A percentile compares a stretch with the other conserved stretches of the same genome.
Conservation (phyloP, 1,140 invertebrate species). For the Zaprionus tsacasi region DNA sequence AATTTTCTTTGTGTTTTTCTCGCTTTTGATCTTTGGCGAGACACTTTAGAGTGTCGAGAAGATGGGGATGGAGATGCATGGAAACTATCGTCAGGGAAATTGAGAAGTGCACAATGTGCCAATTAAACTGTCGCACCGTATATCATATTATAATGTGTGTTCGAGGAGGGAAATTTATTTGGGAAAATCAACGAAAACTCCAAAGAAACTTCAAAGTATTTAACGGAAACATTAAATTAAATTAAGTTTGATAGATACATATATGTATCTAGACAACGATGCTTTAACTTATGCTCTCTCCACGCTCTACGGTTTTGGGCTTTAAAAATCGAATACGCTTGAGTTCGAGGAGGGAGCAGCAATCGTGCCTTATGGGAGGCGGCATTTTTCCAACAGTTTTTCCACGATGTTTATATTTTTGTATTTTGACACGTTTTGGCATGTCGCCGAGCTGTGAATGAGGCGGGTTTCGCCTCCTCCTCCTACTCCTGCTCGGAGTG, state of each 20-base stretch:
- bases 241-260: background rate
- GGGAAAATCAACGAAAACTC: background rate
- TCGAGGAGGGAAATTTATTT: background rate
- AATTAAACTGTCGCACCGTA: constrained; percentile 5
- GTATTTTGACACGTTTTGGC: constrained; percentile 81
- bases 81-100: constrained; percentile 41
- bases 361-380: background rate
- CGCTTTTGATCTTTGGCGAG: constrained; percentile 70
- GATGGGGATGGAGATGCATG: constrained; percentile 29
- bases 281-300: background rate
- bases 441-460: constrained; percentile 32
- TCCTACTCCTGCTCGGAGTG: background rate
- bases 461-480: background rate
- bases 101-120: constrained; percentile 28
- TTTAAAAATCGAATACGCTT: background rate
- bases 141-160: background rate
- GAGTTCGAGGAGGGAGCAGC: background rate
- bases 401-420: constrained; percentile 77
- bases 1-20: constrained; percentile 59
- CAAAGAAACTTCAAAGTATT: constrained; percentile 1
- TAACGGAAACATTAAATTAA: constrained; percentile 8
- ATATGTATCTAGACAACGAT: background rate
- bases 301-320: background rate
- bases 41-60: constrained; percentile 36
- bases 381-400: constrained; percentile 65